Evolutionary conservation across 2,113 vertebrate genomes (phyloP).

Genomic region (Sclerurus mexicanus): DNA sequence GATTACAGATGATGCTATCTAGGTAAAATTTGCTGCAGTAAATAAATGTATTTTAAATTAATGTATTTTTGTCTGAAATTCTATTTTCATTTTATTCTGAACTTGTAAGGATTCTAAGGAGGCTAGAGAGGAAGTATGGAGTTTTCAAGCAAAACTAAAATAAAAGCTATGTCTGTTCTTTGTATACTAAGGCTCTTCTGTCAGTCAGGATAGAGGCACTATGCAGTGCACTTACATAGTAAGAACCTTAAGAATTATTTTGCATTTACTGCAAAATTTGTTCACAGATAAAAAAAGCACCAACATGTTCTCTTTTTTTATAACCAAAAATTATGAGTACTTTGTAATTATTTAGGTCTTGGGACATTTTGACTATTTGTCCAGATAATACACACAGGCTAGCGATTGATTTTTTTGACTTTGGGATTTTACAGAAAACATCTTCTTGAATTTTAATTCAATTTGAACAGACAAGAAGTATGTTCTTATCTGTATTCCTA

Average conservation of each 20-base stretch:
- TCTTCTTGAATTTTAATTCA: constrained; percentile 3
- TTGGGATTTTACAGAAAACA: neutral
- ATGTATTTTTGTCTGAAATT: neutral
- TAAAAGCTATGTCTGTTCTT: neutral
- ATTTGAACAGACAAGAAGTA: neutral
- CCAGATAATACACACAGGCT: neutral
- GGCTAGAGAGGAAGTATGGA: neutral
- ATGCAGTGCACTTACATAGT: neutral
- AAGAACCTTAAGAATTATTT: neutral
- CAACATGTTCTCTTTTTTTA: neutral
- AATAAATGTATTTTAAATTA: neutral
- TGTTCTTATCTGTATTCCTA: neutral
- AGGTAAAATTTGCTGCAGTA: neutral
- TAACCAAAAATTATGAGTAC: neutral
- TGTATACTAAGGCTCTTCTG: neutral
- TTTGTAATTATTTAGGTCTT: neutral
- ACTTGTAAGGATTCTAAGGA: neutral
- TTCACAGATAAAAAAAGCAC: neutral
- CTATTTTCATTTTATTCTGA: neutral
- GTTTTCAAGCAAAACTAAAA: neutral
- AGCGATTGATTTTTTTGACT: neutral
- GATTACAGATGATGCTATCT: neutral
- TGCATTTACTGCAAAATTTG: neutral
- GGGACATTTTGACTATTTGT: neutral
- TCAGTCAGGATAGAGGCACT: neutral